Conservation (phyloP, 64 coral and sea anemone species). For the Catalaphyllia jardinei region DNA sequence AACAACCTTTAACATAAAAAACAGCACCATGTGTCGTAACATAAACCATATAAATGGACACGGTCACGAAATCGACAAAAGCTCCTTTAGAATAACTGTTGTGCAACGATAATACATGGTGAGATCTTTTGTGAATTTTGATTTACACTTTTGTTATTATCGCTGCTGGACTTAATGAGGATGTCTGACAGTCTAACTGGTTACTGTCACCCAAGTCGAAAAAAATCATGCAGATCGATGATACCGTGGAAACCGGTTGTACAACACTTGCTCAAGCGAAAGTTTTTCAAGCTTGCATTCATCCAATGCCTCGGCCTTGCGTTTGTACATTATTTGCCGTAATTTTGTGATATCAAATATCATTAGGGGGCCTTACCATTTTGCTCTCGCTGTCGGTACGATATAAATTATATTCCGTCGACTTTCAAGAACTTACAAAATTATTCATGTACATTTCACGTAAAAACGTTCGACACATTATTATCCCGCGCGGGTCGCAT, state of each 20-base stretch:
- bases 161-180: background rate
- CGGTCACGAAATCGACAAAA: background rate
- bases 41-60: background rate
- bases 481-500: background rate
- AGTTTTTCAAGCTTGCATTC: background rate
- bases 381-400: background rate
- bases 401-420: background rate
- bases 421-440: background rate
- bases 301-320: too few relatives aligned
- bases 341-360: background rate
- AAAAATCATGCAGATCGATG: too few relatives aligned
- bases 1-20: too few relatives aligned
- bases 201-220: too few relatives aligned
- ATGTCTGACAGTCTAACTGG: background rate
- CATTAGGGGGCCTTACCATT: slow-evolving; percentile 9
- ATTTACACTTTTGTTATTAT: background rate
- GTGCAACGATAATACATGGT: background rate
- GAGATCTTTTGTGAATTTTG: background rate
- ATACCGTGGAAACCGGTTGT: background rate
- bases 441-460: background rate
- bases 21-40: background rate
- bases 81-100: background rate
- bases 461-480: slow-evolving; percentile 2
- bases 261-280: background rate
- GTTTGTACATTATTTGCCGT: background rate